Base-by-base conservation (phyloP, 2,113 vertebrate genomes). In the Alexandromys fortis region DNA sequence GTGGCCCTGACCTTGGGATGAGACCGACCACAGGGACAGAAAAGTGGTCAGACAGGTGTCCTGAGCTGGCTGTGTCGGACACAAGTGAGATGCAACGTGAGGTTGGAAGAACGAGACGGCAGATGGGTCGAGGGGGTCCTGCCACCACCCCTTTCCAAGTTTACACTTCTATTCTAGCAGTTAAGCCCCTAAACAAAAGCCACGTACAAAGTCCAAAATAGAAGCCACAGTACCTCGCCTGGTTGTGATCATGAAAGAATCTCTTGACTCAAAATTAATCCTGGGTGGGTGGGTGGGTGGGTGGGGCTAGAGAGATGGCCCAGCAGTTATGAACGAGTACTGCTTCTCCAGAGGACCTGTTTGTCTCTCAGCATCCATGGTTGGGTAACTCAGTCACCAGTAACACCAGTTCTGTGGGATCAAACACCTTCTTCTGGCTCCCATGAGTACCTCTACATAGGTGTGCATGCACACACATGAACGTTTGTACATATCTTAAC, bases 161-260 rank as follows among this genome's bases (percentile, higher is more conserved):
- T 47, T 45, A 4, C 14, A 7, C 4, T 73, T 95, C 47, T 49
- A 30, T 19, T 65, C 11, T 35, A 30, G 73, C 78, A 91, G 10
- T 72, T 67, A 35, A 55, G 73, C 82, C 33, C 81, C 61, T 45
- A 83, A 77, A 24, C 11, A 42, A 68, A 94, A 68, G 33, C 58
- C 45, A 45, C 26, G 3, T 75, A 9, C 79, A 65, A 22, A 83
- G 21, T 86, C 49, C 79, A 26, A 87, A 68, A 47, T 75, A 13
- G 87, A 92, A 96, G 30, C 58, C 78, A 38, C 35, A 7, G 49
- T 73, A 22, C 94, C 89, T 97, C 67, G 28, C 47, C 47, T 75
- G 33, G 79, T 35, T 55, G 5, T 68, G 63, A 38, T 63, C 16
- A 35, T 81, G 72, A 75, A n/a, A 55, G 65, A 94, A 72, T 90